Conservation (phyloP, 2,888 invertebrate genomes). For the Troides aeacus region DNA sequence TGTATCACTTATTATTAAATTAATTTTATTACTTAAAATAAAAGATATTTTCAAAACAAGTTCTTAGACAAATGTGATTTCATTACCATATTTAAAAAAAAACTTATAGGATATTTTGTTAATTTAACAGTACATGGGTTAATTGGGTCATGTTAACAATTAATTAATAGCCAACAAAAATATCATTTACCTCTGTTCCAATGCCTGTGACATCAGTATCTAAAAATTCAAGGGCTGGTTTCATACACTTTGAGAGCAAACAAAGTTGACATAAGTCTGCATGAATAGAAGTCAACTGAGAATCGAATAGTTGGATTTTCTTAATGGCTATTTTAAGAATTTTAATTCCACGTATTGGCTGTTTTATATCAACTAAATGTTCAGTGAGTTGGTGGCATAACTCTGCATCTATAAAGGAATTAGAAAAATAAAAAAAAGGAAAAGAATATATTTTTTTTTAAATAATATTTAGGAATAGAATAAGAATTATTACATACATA, state of each 20-base stretch:
- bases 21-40: too few relatives aligned
- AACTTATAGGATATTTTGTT: too few relatives aligned
- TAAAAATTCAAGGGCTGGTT: constrained; percentile 92
- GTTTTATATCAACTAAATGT: constrained; percentile 87
- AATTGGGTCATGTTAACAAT: too few relatives aligned
- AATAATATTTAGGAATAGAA: background rate
- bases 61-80: too few relatives aligned
- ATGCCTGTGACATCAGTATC: constrained; percentile 96
- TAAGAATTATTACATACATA: constrained; percentile 82
- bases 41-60: too few relatives aligned
- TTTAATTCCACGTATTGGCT: constrained; percentile 90
- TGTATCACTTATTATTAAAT: too few relatives aligned
- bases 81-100: too few relatives aligned
- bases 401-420: constrained; percentile 86
- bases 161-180: too few relatives aligned
- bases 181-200: constrained; percentile 86
- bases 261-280: constrained; percentile 96
- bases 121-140: too few relatives aligned
- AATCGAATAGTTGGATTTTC: constrained; percentile 92
- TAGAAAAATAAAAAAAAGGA: background rate
- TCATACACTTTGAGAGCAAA: constrained; percentile 93
- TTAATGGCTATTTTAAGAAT: constrained; percentile 90
- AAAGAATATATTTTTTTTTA: background rate
- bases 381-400: constrained; percentile 91
- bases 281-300: constrained; percentile 96